Evolutionary conservation across 2,113 vertebrate genomes (phyloP).

Genomic region (Carollia perspicillata): DNA sequence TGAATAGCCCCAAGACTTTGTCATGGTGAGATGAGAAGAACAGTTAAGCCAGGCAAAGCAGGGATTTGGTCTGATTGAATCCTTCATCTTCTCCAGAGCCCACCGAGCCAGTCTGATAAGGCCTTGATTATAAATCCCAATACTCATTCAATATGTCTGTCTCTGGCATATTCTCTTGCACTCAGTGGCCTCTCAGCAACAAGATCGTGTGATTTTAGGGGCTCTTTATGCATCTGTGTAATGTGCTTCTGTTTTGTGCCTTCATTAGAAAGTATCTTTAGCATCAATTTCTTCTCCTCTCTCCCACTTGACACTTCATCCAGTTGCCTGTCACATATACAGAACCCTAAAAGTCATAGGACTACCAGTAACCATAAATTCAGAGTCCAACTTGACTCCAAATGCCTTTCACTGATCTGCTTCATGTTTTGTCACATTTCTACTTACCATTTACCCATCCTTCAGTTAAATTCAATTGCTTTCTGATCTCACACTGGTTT

Average conservation of each 20-base stretch:
- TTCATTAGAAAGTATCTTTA: constrained; percentile 37
- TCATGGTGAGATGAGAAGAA: not conserved
- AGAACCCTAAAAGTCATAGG: not conserved
- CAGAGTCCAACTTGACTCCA: not conserved
- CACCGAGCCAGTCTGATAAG: not conserved
- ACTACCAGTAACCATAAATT: not conserved
- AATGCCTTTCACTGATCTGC: not conserved
- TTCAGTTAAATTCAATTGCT: not conserved
- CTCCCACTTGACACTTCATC: constrained; percentile 7
- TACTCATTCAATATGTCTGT: not conserved
- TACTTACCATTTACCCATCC: not conserved
- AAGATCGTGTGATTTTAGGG: not conserved
- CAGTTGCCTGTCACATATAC: not conserved
- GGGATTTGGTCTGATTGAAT: not conserved
- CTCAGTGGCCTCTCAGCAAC: not conserved
- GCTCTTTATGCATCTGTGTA: not conserved
- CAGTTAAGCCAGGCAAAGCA: not conserved
- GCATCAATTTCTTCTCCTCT: not conserved
- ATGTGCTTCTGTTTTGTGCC: not conserved
- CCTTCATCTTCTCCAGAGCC: not conserved
- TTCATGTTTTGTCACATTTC: constrained; percentile 19
- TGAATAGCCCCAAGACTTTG: not conserved
- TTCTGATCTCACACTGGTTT: constrained; percentile 6
- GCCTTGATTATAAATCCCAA: not conserved
- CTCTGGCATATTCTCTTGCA: constrained; percentile 11